Conservation (phyloP, 2,113 vertebrate genomes). For the Corvus hawaiiensis region DNA sequence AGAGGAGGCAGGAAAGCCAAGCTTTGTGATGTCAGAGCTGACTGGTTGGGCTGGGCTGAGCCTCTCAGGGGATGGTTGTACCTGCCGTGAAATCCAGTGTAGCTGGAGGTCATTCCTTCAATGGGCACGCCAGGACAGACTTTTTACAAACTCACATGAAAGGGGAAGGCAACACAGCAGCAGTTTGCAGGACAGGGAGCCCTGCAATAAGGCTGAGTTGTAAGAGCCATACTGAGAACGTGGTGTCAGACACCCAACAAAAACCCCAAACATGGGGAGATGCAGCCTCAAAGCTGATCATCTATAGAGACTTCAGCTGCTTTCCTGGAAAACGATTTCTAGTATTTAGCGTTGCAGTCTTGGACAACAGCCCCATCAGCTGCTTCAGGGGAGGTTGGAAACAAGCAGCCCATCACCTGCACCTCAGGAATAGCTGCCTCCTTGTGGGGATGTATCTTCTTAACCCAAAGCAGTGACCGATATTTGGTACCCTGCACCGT, state of each 20-base stretch:
- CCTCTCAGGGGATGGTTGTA: not conserved
- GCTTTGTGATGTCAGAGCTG: fast-evolving
- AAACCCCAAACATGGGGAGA: not conserved
- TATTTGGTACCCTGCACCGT: not conserved
- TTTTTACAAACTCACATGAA: not conserved
- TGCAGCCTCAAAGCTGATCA: not conserved
- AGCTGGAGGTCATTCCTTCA: not conserved
- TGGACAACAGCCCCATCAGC: not conserved
- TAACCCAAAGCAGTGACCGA: not conserved
- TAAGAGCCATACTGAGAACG: not conserved
- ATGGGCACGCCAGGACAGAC: not conserved
- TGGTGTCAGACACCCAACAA: not conserved
- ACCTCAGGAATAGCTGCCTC: not conserved
- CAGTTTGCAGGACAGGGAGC: not conserved
- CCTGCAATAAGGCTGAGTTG: not conserved
- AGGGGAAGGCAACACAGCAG: not conserved
- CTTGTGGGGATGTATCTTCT: not conserved
- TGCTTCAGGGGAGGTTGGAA: not conserved
- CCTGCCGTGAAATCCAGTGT: not conserved
- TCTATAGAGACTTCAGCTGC: not conserved
- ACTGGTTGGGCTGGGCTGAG: not conserved
- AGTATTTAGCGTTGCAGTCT: not conserved
- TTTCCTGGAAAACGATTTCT: not conserved
- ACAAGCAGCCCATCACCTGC: not conserved
- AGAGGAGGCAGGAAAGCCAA: not conserved